Evolutionary conservation across 2,888 invertebrate species (phyloP).

Genomic region (Troilus luridus): DNA sequence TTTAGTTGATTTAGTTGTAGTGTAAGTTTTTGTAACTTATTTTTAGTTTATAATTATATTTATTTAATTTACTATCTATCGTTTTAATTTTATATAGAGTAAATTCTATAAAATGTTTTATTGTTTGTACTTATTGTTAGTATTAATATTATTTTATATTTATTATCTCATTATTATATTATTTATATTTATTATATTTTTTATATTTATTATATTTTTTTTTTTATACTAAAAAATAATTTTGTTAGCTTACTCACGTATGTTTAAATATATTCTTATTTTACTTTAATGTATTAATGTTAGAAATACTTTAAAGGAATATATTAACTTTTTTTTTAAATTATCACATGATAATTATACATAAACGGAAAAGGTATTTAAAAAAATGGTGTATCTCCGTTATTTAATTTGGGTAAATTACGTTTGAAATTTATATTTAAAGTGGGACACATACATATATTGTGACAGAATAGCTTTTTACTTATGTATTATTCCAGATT

Average conservation of each 20-base stretch:
- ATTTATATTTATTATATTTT: background rate
- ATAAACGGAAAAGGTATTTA: too few species aligned
- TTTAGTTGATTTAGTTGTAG: constrained; percentile 53
- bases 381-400: too few species aligned
- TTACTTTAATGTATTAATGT: too few species aligned
- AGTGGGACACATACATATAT: background rate
- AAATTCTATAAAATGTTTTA: background rate
- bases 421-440: background rate
- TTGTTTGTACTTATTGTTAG: background rate
- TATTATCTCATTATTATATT: background rate
- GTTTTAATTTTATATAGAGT: background rate
- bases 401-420: too few species aligned
- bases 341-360: too few species aligned
- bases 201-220: too few species aligned
- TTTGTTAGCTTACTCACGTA: too few species aligned
- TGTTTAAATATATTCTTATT: too few species aligned
- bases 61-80: background rate
- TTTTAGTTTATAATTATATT: constrained; percentile 10
- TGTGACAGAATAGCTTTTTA: background rate
- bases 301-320: too few species aligned
- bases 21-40: background rate
- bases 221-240: too few species aligned
- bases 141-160: background rate
- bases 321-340: too few species aligned
- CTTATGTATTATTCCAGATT: background rate